phyloP scores from a whole-genome alignment of 1,140 invertebrate genomes.

The Trachymyrmex cornetzi region DNA sequence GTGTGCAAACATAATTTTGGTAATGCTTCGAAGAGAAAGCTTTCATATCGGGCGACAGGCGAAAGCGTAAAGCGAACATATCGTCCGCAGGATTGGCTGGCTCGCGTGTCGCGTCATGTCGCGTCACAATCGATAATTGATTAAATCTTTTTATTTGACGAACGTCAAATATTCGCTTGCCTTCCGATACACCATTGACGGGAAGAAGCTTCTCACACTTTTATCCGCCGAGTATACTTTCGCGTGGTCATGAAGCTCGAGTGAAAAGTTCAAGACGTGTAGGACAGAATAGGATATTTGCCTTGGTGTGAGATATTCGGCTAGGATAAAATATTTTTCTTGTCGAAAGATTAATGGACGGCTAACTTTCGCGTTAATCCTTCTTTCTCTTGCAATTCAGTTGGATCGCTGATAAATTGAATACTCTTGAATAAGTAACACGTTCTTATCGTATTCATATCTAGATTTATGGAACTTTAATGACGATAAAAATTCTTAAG shows the following conservation, averaged over 20 bases:
- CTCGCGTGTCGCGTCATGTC: neutral
- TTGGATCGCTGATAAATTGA: constrained; percentile 47
- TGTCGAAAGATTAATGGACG: constrained; percentile 48
- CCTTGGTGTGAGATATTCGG: neutral
- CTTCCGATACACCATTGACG: constrained; percentile 22
- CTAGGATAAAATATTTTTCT: constrained; percentile 17
- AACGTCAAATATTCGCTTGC: constrained; percentile 54
- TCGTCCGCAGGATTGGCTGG: constrained; percentile 47
- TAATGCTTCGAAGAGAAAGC: constrained; percentile 63
- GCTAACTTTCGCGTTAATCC: constrained; percentile 20
- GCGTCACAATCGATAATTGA: constrained; percentile 63
- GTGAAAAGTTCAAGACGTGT: constrained; percentile 45
- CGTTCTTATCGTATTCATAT: constrained; percentile 19
- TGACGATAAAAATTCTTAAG: neutral
- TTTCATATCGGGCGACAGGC: constrained; percentile 9
- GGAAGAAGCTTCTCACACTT: neutral
- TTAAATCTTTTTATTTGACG: constrained; percentile 24
- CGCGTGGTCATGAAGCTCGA: neutral
- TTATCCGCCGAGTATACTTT: constrained; percentile 2
- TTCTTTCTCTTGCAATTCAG: neutral
- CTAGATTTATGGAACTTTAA: neutral
- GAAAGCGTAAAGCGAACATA: constrained; percentile 27
- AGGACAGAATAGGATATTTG: neutral
- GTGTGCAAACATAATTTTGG: constrained; percentile 77
- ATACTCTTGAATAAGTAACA: neutral